Evolutionary conservation across 2,113 vertebrate species (phyloP).

Genomic region (Chamaetylas fuelleborni): DNA sequence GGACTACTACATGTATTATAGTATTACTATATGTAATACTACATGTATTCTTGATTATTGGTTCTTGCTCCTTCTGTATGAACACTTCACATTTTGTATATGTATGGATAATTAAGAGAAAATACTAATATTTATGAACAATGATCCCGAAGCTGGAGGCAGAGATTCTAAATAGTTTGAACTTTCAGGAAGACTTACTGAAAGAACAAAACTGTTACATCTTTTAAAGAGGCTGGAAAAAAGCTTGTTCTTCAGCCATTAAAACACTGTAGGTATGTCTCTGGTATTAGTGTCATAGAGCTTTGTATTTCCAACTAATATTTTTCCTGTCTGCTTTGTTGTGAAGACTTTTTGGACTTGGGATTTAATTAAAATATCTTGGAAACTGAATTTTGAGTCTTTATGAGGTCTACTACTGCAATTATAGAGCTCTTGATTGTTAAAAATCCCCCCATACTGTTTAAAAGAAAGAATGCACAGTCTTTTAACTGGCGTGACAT

Average conservation of each 20-base stretch:
- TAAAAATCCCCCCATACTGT: conserved; percentile 36
- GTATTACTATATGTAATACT: background rate
- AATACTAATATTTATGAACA: background rate
- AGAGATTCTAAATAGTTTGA: background rate
- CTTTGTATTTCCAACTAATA: conserved; percentile 43
- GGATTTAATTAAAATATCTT: conserved; percentile 48
- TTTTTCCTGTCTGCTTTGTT: conserved; percentile 55
- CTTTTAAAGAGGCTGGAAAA: background rate
- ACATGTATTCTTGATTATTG: background rate
- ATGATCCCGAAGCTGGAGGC: background rate
- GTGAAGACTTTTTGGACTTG: conserved; percentile 27
- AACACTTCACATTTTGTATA: conserved; percentile 30
- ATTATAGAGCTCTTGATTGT: conserved; percentile 21
- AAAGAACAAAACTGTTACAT: background rate
- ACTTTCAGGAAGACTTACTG: background rate
- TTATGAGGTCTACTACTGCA: conserved; percentile 3
- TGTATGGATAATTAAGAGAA: conserved; percentile 33
- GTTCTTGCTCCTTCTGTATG: conserved; percentile 27
- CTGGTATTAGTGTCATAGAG: conserved; percentile 23
- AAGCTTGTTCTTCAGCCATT: background rate
- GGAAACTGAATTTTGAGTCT: conserved; percentile 35
- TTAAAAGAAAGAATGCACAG: conserved; percentile 27
- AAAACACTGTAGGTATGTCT: background rate
- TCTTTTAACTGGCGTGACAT: background rate
- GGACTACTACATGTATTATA: background rate